Evolutionary conservation across 2,888 invertebrate species (phyloP), one percentile per base, ranked within the genome.

Genomic region (Drosophila lacicola): DNA sequence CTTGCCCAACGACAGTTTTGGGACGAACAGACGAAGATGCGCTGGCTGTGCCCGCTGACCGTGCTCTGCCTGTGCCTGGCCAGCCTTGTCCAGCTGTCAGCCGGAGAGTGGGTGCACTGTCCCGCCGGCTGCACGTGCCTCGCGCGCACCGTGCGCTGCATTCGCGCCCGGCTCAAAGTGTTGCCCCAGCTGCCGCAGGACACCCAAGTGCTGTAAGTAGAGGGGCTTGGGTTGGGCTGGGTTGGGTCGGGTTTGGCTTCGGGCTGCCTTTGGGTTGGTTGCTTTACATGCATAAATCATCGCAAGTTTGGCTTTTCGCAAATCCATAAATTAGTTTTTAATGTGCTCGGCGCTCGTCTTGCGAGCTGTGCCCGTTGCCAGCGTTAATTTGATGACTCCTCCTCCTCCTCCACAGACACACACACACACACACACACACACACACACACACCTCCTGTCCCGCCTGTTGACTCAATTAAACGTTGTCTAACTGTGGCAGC

Each of bases 171-270:
- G 29, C 83, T 91, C 45, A 85, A 83, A 37, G 58, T 79, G 49
- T 68, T 92, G 71, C 86, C 92, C 44, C 88, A 77, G 67, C 80
- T 92, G 71, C 91, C 92, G 54, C 75, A 71, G 78, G 91, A 92
- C 62, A 92, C 91, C 17, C 82, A 76, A 65, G 81, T 91, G 64
- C 76, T 92, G 92, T 92, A 83, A 92, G 92, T 92, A 89, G 13
- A 10, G 8, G 42, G 11, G 41, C 3, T 11, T 37, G 39, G 17
- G 17, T 11, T 37, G 39, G 17, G 17, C 17, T 17, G 17, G 19
- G 39, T 2, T 5, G 5, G 21, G 2, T 41, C 41, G 46, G 25
- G 6, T 25, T 21, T 21, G 4, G 21, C 21, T 21, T 21, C 21
- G 21, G 21, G 21, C 21, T 21, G 21, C 4, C 21, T 46, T 17